These are phyloP conservation scores for Lasioglossum marginatum DNA, from an alignment of 2,888 invertebrate genomes.

Conservation along the genomic window DNA sequence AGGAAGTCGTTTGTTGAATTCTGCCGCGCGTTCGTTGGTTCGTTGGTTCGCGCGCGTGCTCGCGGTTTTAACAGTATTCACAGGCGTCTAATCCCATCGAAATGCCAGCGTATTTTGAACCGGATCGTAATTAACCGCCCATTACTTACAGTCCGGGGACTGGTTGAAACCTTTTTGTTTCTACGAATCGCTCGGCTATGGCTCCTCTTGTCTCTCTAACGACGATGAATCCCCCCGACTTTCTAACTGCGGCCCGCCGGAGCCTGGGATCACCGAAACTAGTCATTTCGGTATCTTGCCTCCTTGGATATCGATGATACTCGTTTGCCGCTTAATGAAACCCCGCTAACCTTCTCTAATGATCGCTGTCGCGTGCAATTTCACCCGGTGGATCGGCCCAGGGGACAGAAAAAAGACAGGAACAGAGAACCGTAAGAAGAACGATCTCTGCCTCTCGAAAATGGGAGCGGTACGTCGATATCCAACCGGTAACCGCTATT, in stretches of 20 bases:
- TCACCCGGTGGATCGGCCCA: conserved; percentile 24
- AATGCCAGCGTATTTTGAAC: conserved; percentile 62
- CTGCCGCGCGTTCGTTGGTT: conserved; percentile 37
- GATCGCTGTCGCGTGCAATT: conserved; percentile 60
- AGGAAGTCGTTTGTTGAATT: conserved; percentile 69
- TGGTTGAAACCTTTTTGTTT: conserved; percentile 61
- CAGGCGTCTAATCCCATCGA: conserved; percentile 59
- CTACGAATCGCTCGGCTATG: conserved; percentile 47
- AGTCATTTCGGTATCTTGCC: conserved; percentile 63
- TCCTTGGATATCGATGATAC: conserved; percentile 58
- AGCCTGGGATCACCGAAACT: conserved; percentile 65
- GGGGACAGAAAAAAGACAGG: not conserved
- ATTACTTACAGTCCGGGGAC: conserved; percentile 58
- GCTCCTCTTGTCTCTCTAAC: conserved; percentile 45
- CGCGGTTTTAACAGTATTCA: conserved; percentile 62
- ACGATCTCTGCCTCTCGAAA: conserved; percentile 8
- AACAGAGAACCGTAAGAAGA: not conserved
- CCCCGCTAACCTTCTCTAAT: conserved; percentile 45
- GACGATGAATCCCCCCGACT: conserved; percentile 64
- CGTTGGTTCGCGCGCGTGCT: not conserved
- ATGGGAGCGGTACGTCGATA: conserved; percentile 14
- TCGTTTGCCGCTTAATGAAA: conserved; percentile 61
- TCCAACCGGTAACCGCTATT: conserved; percentile 33
- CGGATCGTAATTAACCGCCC: conserved; percentile 64
- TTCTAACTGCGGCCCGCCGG: conserved; percentile 67